A percentile compares a stretch with the other conserved stretches of the same genome.
Evolutionary conservation across 2,888 invertebrate species (phyloP).

Genomic region (Aspidiotus rigidus): DNA sequence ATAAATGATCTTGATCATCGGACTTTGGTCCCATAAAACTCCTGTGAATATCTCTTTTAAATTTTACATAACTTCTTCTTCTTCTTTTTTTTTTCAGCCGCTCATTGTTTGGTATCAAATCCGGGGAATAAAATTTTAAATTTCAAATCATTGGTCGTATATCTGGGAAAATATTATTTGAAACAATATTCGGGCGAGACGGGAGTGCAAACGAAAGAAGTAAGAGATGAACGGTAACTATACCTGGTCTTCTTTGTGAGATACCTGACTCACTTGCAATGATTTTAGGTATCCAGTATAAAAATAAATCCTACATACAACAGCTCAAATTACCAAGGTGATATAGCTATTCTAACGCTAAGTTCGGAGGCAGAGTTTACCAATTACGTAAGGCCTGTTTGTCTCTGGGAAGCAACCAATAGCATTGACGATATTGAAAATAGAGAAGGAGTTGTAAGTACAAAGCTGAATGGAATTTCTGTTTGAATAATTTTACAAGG

Average conservation of each 20-base stretch:
- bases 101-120: constrained; percentile 52
- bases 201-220: constrained; percentile 40
- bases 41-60: too few relatives aligned
- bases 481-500: background rate
- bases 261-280: background rate
- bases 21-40: too few relatives aligned
- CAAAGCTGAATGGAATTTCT: background rate
- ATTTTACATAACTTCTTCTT: too few relatives aligned
- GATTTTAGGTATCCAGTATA: constrained; percentile 45
- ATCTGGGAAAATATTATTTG: constrained; percentile 42
- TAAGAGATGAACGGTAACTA: constrained; percentile 18
- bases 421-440: constrained; percentile 45
- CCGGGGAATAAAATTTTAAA: constrained; percentile 39
- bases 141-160: constrained; percentile 41
- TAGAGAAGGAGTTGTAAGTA: constrained; percentile 47
- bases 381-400: constrained; percentile 51
- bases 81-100: constrained; percentile 45
- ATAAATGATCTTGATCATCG: too few relatives aligned
- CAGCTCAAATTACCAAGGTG: constrained; percentile 49
- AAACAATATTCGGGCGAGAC: constrained; percentile 42
- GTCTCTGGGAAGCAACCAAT: constrained; percentile 48
- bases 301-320: constrained; percentile 51
- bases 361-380: constrained; percentile 47
- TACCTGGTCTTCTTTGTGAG: background rate
- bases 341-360: constrained; percentile 50